A percentile compares a stretch with the other conserved stretches of the same genome.
Evolutionary conservation across 2,113 vertebrate species (phyloP).

Genomic region (Taurulus bubalis): DNA sequence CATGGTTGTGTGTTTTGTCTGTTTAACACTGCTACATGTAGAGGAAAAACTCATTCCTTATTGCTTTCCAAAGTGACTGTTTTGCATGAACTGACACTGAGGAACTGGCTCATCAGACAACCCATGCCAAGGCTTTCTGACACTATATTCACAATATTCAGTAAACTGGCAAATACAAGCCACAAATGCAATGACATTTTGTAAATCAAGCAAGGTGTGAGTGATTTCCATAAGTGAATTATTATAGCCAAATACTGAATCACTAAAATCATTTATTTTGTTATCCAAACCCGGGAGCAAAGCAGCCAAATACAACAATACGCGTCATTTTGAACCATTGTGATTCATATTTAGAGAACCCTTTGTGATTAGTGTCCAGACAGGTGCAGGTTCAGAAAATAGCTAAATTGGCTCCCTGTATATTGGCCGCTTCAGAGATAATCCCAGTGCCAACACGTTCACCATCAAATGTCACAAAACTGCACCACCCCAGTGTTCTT

Average conservation of each 20-base stretch:
- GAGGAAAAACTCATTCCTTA: background rate
- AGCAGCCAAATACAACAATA: constrained; percentile 12
- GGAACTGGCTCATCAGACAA: constrained; percentile 25
- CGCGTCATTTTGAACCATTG: constrained; percentile 11
- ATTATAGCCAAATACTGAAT: constrained; percentile 1
- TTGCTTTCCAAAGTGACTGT: background rate
- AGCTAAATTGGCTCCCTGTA: constrained; percentile 34
- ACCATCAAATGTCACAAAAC: constrained; percentile 68
- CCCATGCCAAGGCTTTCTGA: constrained; percentile 12
- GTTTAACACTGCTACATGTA: background rate
- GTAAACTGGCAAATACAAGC: background rate
- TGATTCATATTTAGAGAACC: constrained; percentile 29
- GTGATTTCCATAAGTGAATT: background rate
- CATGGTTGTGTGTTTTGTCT: background rate
- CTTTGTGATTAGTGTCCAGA: constrained; percentile 49
- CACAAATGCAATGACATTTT: background rate
- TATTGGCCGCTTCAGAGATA: constrained; percentile 51
- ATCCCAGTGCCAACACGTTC: constrained; percentile 50
- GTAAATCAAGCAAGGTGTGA: background rate
- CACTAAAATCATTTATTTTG: background rate
- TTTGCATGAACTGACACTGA: constrained; percentile 19
- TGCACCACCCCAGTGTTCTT: constrained; percentile 49
- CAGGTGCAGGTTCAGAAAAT: constrained; percentile 52
- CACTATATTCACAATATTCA: constrained; percentile 14
- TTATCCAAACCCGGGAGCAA: constrained; percentile 6